Evolutionary conservation across 2,797 vertebrate genomes (phyloP).

Genomic region (Syndactyla subalaris): DNA sequence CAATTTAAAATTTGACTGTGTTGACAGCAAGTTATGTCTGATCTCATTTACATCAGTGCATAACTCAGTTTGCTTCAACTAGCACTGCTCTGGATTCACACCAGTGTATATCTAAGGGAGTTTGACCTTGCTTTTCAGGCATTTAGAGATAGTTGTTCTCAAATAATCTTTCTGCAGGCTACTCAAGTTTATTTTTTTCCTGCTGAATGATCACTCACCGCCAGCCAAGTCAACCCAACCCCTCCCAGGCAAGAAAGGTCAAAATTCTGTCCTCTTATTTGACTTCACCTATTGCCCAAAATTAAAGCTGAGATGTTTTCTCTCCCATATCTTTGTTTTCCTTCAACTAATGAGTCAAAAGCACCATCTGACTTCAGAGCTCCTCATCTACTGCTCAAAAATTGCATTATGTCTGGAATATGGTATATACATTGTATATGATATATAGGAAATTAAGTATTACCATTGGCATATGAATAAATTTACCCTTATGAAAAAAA

Average conservation of each 20-base stretch:
- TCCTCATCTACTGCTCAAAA: not conserved
- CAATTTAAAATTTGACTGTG: slow-evolving; percentile 39
- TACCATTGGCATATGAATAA: not conserved
- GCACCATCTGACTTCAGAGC: not conserved
- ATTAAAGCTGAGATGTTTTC: not conserved
- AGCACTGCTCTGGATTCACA: slow-evolving; percentile 1
- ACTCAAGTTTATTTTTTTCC: not conserved
- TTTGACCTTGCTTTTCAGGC: not conserved
- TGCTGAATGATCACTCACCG: not conserved
- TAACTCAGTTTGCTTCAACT: slow-evolving; percentile 4
- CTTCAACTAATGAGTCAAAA: not conserved
- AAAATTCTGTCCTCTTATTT: not conserved
- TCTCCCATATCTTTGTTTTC: not conserved
- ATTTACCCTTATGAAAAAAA: not conserved
- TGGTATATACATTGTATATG: not conserved
- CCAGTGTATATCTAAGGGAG: not conserved
- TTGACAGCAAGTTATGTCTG: slow-evolving; percentile 53
- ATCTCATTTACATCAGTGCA: slow-evolving; percentile 25
- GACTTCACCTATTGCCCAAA: not conserved
- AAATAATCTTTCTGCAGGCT: slow-evolving; percentile 14
- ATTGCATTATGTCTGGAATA: not conserved
- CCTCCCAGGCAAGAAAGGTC: not conserved
- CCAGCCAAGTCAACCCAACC: not conserved
- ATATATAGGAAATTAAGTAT: not conserved
- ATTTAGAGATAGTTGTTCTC: not conserved